Base-by-base conservation (phyloP, 1,140 invertebrate species). In the Cecropterus lyciades region DNA sequence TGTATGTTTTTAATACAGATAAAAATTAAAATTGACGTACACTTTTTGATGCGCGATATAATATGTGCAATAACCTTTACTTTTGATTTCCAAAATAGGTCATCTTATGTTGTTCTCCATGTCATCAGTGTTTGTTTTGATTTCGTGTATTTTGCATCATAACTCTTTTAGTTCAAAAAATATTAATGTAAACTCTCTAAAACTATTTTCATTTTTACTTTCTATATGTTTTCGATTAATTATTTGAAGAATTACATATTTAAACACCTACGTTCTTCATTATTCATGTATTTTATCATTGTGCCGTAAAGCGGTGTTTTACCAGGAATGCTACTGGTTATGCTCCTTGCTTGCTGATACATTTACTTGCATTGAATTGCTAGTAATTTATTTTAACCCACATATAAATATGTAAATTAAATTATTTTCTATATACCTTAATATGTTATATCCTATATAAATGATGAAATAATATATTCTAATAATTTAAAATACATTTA, bases 41-140 rank as follows among this genome's bases (percentile, higher is more conserved):
- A 4, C 5, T 13, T 40, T 8, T 40, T 1, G 37, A n/a, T n/a
- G 3, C 9, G n/a, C 9, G 3, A 40, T 40, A n/a, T 40, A 40
- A n/a, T 13, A 40, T 13, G 9, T 14, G 13, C 13, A 43, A 13
- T 14, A 43, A 43, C 46, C 16, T 6, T n/a, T 52, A 48, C 27
- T 40, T 53, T 45, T 9, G 1, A 9, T 15, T 46, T 33, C 13
- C 16, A 15, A 48, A 16, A 48, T 43, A 59, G 14, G 20, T 17
- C 30, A 37, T 33, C 17, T 64, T 42, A 69, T 67, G 73, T 75
- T 69, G 78, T 83, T 83, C 70, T 86, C 82, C 81, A 83, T 88
- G 87, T 89, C 84, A 90, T 86, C 86, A 85, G 73, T 90, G 87
- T 90, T 90, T 90, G 85, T 90, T 90, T 90, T 88, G 84, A 77